Base-by-base conservation (phyloP, 2,888 invertebrate species). In the Caenorhabditis sp. region DNA sequence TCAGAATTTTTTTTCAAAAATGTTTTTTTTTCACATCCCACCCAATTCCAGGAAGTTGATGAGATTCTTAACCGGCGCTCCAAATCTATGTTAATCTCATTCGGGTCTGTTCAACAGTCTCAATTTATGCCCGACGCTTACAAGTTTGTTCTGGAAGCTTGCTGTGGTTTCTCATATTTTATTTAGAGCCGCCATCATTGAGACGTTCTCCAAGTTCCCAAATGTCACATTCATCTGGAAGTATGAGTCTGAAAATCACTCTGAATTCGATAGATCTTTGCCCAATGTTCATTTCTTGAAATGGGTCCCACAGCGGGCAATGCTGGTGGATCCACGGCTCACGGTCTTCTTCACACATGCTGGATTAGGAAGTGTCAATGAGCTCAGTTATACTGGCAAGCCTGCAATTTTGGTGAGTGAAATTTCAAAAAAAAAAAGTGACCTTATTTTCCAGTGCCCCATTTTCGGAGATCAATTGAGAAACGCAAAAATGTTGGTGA, bases 201-300 rank as follows among this genome's bases (percentile, higher is more conserved):
- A 49, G 24, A 66, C 62, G 4, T 59, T 70, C 21, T 17, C 49
- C 26, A 54, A 53, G 5, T 55, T 66, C n/a, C 62, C 58, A 37
- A 31, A 66, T 26, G 66, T 66, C 6, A 66, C 66, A 12, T 70
- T 70, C 36, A 62, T 70, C n/a, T 70, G 70, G 70, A 70, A 70
- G 37, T 70, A 66, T 26, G 70, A 70, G 43, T 43, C 58, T 10
- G 66, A 70, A 1, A 55, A 49, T 55, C 14, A 31, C 31, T 4
- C 10, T 31, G 31, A 31, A 31, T 31, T 31, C 10, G 10, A 10
- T 31, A 31, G 36, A n/a, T 62, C 62, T 10, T n/a, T 66, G 12
- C 70, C 5, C 70, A 70, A 36, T 64, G 66, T 23, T 62, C 70
- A 50, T 58, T 70, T 31, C 10, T 6, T 31, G 31, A 31, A n/a